Percentiles rank a stretch among this genome's conserved stretches.
Conservation (phyloP, 1,140 invertebrate genomes). For the Zaprionus gabonicus region DNA sequence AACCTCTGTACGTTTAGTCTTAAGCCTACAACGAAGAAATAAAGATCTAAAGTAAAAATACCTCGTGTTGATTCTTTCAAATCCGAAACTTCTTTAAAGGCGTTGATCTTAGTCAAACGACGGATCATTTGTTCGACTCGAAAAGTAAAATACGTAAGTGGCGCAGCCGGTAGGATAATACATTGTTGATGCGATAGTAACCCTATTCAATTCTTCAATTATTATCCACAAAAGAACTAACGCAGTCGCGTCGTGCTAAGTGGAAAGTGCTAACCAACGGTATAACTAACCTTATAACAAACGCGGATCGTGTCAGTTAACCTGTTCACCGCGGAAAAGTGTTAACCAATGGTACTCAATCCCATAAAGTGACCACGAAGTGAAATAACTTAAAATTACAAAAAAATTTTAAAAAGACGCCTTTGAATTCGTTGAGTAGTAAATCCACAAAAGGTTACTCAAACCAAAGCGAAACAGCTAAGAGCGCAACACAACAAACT, state of each 20-base stretch:
- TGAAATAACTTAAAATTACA: neutral
- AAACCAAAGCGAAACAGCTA: neutral
- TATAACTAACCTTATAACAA: neutral
- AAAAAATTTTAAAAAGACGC: neutral
- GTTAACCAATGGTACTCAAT: neutral
- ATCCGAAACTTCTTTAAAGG: neutral
- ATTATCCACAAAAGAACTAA: constrained; percentile 2
- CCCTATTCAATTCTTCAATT: neutral
- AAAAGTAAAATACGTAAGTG: constrained; percentile 5
- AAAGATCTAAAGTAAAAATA: constrained; percentile 1
- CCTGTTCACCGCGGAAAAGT: neutral
- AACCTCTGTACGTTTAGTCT: too few species aligned
- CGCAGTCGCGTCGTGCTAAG: neutral
- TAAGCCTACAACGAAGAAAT: neutral
- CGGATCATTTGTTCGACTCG: neutral
- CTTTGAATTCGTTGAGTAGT: too few species aligned
- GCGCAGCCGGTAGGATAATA: constrained; percentile 19
- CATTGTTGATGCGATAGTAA: constrained; percentile 1
- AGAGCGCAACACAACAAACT: neutral
- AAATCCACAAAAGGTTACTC: too few species aligned
- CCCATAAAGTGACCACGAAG: neutral
- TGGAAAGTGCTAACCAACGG: constrained; percentile 1
- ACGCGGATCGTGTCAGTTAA: neutral
- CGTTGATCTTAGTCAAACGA: neutral
- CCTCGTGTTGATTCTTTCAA: neutral